phyloP scores from a whole-genome alignment of 2,113 vertebrate genomes.

The Struthio camelus region DNA sequence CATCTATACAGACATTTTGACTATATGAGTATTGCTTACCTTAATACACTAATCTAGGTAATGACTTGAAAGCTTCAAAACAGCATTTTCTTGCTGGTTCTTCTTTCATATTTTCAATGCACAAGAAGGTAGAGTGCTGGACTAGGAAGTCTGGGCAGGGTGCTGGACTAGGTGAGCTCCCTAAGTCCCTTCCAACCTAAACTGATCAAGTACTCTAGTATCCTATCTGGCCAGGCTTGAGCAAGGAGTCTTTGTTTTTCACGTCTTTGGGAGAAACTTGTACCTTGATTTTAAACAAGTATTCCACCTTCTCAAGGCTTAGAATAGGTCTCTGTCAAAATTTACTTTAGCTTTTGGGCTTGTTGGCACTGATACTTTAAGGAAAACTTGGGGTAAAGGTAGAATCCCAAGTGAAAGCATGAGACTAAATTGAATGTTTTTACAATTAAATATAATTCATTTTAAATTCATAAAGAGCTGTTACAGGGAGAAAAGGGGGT shows the following conservation, averaged over 20 bases:
- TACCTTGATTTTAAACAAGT: too few species aligned
- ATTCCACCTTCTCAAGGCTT: too few species aligned
- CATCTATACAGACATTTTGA: not conserved
- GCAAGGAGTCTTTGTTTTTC: too few species aligned
- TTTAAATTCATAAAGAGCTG: not conserved
- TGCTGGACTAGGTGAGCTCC: too few species aligned
- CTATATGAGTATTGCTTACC: not conserved
- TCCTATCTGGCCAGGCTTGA: too few species aligned
- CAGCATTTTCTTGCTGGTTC: not conserved
- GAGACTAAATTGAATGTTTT: not conserved
- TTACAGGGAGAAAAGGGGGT: not conserved
- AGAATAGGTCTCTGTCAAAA: too few species aligned
- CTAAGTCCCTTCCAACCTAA: too few species aligned
- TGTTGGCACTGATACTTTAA: not conserved
- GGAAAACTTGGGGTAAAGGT: not conserved
- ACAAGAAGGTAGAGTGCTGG: not conserved
- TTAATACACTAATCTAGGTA: not conserved
- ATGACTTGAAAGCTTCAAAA: not conserved
- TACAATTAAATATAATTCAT: not conserved
- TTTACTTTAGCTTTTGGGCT: too few species aligned
- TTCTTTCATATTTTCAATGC: not conserved
- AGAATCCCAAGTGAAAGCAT: not conserved
- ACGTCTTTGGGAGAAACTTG: too few species aligned
- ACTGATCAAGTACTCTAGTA: too few species aligned
- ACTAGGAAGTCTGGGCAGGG: too few species aligned